These are phyloP conservation scores for Caloenas nicobarica DNA, from an alignment of 2,113 vertebrate species.

Conservation along the genomic window DNA sequence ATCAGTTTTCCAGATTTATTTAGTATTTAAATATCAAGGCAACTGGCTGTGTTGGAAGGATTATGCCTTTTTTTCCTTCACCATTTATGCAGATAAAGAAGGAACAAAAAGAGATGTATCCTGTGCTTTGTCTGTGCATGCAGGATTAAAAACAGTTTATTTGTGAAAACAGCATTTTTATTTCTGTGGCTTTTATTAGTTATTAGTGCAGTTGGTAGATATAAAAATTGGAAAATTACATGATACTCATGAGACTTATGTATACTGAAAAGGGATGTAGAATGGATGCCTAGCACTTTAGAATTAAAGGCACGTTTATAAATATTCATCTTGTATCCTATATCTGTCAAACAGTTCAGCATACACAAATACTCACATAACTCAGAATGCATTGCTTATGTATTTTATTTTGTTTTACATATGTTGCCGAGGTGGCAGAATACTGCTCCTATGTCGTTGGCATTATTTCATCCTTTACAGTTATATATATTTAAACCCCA, in stretches of 20 bases:
- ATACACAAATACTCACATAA: not conserved
- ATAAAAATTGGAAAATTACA: not conserved
- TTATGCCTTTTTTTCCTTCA: not conserved
- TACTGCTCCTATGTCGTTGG: not conserved
- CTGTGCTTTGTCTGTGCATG: not conserved
- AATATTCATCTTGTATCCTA: not conserved
- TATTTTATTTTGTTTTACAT: constrained; percentile 4
- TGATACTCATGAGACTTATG: not conserved
- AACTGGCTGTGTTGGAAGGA: not conserved
- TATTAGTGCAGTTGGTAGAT: not conserved
- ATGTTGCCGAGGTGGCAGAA: not conserved
- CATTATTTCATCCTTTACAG: not conserved
- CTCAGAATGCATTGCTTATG: not conserved
- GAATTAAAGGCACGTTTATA: not conserved
- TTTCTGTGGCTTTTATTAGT: not conserved
- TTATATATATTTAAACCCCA: not conserved
- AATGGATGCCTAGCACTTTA: not conserved
- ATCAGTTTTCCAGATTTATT: constrained; percentile 69
- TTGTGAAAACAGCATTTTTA: not conserved
- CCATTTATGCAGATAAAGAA: not conserved
- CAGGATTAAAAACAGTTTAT: not conserved
- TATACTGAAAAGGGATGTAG: not conserved
- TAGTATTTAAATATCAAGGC: not conserved
- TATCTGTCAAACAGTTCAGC: not conserved
- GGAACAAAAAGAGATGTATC: not conserved